Evolutionary conservation across 2,113 vertebrate species (phyloP).

Genomic region (Heloderma charlesbogerti): DNA sequence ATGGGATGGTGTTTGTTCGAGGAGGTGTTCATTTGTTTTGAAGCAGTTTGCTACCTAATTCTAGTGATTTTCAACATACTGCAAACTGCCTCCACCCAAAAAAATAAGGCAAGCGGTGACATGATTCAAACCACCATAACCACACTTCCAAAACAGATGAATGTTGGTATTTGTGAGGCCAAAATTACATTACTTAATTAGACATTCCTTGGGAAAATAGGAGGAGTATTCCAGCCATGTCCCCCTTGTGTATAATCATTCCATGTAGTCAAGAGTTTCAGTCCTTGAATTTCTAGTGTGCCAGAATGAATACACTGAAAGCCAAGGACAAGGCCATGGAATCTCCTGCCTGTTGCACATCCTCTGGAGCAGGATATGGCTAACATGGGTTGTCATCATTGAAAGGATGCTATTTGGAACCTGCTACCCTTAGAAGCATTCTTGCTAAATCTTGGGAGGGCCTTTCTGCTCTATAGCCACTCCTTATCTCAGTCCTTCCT

Average conservation of each 20-base stretch:
- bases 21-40: not conserved
- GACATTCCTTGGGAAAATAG: not conserved
- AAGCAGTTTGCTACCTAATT: not conserved
- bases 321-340: not conserved
- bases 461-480: not conserved
- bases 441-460: not conserved
- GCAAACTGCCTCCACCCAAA: not conserved
- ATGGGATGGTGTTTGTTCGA: not conserved
- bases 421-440: not conserved
- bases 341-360: not conserved
- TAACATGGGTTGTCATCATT: not conserved
- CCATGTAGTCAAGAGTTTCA: not conserved
- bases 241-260: not conserved
- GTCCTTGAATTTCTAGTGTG: not conserved
- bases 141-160: not conserved
- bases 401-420: not conserved
- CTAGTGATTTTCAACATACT: not conserved
- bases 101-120: not conserved
- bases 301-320: not conserved
- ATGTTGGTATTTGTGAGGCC: not conserved
- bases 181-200: not conserved
- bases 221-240: not conserved
- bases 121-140: not conserved
- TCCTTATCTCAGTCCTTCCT: not conserved
- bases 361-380: not conserved